Conservation (phyloP, 2,113 vertebrate species). For the Xenus cinereus region DNA sequence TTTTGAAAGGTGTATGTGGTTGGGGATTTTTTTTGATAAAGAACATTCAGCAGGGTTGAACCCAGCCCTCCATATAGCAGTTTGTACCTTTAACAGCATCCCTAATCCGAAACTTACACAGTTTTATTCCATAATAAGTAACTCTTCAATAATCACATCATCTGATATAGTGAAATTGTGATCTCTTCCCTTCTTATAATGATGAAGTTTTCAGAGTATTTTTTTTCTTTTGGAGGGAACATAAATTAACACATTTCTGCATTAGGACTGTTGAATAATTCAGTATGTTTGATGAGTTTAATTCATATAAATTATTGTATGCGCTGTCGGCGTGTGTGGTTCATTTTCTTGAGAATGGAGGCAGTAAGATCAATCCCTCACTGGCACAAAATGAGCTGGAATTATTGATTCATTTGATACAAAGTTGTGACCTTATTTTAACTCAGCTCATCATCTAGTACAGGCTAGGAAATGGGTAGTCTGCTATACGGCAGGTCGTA, state of each 20-base stretch:
- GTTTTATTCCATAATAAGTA: background rate
- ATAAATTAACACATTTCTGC: background rate
- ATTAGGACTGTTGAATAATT: slow-evolving; percentile 9
- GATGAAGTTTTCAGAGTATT: background rate
- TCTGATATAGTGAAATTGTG: background rate
- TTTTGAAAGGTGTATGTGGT: background rate
- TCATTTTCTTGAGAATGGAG: slow-evolving; percentile 8
- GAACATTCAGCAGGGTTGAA: background rate
- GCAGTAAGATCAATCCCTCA: background rate
- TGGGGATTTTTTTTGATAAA: background rate
- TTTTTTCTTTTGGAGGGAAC: background rate
- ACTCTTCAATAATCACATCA: background rate
- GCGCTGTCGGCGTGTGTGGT: background rate
- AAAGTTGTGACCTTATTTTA: background rate
- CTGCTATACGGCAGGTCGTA: background rate
- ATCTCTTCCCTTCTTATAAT: background rate
- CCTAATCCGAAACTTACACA: background rate
- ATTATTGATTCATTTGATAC: slow-evolving; percentile 17
- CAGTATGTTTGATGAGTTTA: background rate
- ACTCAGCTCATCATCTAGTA: background rate
- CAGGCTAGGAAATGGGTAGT: background rate
- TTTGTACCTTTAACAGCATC: background rate
- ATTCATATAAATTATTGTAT: background rate
- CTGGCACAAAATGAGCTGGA: background rate
- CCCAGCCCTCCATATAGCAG: background rate